phyloP scores from a whole-genome alignment of 2,888 invertebrate genomes.

The Cataglyphis albicans region DNA sequence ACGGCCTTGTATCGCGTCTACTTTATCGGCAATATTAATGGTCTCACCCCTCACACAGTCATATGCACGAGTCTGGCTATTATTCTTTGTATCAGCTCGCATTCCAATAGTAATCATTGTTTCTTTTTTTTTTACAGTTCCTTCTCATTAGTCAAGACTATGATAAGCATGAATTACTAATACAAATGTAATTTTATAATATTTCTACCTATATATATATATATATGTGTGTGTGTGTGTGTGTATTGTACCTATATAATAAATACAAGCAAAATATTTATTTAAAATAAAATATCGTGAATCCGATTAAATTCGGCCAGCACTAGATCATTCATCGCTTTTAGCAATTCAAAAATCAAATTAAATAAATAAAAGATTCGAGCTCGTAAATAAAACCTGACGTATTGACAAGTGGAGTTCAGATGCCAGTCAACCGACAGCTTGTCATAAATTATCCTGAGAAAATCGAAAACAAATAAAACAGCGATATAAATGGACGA shows the following conservation, averaged over 20 bases:
- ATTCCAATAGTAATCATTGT: slow-evolving; percentile 62
- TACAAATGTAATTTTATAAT: background rate
- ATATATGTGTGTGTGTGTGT: too few relatives aligned
- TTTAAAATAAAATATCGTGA: background rate
- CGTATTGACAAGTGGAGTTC: background rate
- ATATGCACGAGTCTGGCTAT: slow-evolving; percentile 58
- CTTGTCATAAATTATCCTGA: slow-evolving; percentile 10
- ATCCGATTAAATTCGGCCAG: background rate
- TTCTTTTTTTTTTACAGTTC: slow-evolving; percentile 10
- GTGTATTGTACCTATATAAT: too few relatives aligned
- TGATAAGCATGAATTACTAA: background rate
- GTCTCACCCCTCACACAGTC: slow-evolving; percentile 44
- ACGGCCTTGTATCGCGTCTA: slow-evolving; percentile 70
- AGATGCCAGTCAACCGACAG: background rate
- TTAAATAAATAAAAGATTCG: slow-evolving; percentile 25
- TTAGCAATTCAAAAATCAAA: background rate
- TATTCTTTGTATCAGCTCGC: slow-evolving; percentile 57
- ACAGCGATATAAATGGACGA: background rate
- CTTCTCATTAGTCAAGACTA: slow-evolving; percentile 17
- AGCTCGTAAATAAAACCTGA: slow-evolving; percentile 33
- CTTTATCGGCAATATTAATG: slow-evolving; percentile 80
- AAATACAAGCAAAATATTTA: background rate
- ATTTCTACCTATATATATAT: background rate
- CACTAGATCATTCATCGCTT: background rate
- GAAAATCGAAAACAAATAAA: background rate